Evolutionary conservation across 2,888 invertebrate species (phyloP), one percentile per base, ranked within the genome.

Genomic region (Zhuqinia jingwanae): DNA sequence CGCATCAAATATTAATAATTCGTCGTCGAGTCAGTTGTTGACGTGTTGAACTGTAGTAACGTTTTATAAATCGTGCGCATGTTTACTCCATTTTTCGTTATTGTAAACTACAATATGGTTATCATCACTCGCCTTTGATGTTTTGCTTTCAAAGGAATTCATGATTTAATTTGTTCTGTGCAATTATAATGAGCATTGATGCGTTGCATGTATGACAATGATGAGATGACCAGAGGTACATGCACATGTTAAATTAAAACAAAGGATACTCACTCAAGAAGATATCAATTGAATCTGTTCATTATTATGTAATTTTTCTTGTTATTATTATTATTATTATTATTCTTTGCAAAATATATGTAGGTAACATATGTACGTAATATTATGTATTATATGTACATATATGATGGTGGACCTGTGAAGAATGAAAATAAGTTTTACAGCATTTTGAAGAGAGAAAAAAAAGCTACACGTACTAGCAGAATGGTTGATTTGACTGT

Each of bases 401-500:
- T n/a, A n/a, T n/a, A n/a, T n/a, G n/a, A n/a, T n/a, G 36, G 36
- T 47, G 47, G 13, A 25, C 25, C 15, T 70, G 25, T 47, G 25
- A 47, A 15, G 70, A 22, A 25, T 70, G 70, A 70, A 47, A 70
- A 70, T 70, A 47, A 50, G 70, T 70, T 70, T 50, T 45, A 47
- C 47, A 70, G 15, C 25, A 70, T 70, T 70, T 68, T 68, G 8
- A 20, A 17, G 30, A 63, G 36, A 36, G 25, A 68, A 68, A 68
- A 68, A 8, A 11, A 3, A 42, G 42, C 36, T 36, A 36, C 36
- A 36, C 8, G 36, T 36, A 36, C n/a, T n/a, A 15, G 45, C n/a
- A 27, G 25, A 73, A 27, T 53, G 15, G 25, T 56, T 53, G 15
- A 15, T 56, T 30, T 30, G 13, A 36, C 17, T 27, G 13, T 13